Evolutionary conservation across 2,888 invertebrate species (phyloP), one percentile per base, ranked within the genome.

Genomic region (Geotrupes spiniger): DNA sequence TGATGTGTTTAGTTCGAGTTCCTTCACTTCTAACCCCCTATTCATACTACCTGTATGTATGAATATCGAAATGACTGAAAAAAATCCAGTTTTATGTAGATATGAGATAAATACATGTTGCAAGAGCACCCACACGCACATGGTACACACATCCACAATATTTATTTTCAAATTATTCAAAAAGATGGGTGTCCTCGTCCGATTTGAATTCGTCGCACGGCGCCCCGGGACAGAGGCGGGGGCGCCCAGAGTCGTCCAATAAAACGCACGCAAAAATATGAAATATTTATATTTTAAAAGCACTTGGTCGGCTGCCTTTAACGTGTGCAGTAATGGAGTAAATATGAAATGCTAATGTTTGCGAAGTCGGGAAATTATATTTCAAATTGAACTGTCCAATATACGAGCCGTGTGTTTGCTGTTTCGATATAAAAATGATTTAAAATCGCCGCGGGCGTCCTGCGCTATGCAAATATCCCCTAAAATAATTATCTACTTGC

Each of bases 311-410:
- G 54, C 53, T 56, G 58, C 57, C 57, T 60, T 59, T 60, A 61
- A 59, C 63, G 63, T 66, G 68, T 69, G 69, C 66, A 62, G 64
- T 69, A 70, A 70, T 67, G 65, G 68, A 63, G 69, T 68, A 69
- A 70, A 71, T 70, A 70, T 70, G 70, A 71, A 69, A 69, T 70
- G 71, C 70, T 70, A 71, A 71, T 71, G 69, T 71, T 71, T 69
- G 66, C 61, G 62, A 65, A 70, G 66, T 58, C 54, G 42, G 52
- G 53, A 68, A 70, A 69, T 71, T 70, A 70, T 68, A 67, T 70
- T 71, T 66, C 54, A 64, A 71, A 70, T 71, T 71, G 70, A 69
- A 69, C 70, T 69, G 66, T 64, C 69, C 66, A 62, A 65, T 62
- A 59, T 54, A 51, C 49, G 52, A 52, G 54, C 52, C 51, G 48